phyloP scores from a whole-genome alignment of 2,888 invertebrate species.

The Boloria euphrosyne region DNA sequence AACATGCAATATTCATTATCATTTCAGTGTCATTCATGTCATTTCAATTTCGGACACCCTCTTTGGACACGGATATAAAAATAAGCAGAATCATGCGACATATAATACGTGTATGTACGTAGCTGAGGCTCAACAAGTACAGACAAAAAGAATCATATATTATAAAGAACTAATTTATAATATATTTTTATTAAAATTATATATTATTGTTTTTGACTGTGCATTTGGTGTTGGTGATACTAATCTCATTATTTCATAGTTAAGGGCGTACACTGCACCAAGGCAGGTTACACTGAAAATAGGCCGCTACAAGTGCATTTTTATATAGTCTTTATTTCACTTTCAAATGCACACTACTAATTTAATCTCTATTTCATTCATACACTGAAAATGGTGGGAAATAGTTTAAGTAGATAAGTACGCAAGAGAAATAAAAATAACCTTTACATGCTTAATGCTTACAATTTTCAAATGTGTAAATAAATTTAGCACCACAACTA shows the following conservation, averaged over 20 bases:
- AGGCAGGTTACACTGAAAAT: conserved; percentile 10
- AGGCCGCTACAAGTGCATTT: neutral
- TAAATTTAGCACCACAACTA: neutral
- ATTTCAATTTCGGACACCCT: conserved; percentile 55
- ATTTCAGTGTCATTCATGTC: conserved; percentile 68
- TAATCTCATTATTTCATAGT: conserved; percentile 10
- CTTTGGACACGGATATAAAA: conserved; percentile 59
- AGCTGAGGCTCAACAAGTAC: conserved; percentile 42
- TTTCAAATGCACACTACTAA: too few species aligned
- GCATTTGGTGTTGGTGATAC: conserved; percentile 13
- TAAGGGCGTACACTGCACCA: conserved; percentile 2
- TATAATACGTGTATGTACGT: conserved; percentile 79
- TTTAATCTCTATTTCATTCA: too few species aligned
- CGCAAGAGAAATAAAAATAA: too few species aligned
- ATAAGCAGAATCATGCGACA: conserved; percentile 67
- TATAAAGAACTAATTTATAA: neutral
- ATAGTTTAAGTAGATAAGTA: too few species aligned
- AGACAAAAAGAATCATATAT: conserved; percentile 38
- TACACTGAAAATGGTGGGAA: too few species aligned
- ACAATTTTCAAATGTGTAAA: too few species aligned
- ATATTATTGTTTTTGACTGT: conserved; percentile 14
- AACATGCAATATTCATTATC: conserved; percentile 14
- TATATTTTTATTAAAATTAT: conserved; percentile 1
- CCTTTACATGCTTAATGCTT: too few species aligned
- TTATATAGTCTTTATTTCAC: too few species aligned